These are phyloP conservation scores for Acanthiza pusilla DNA, from an alignment of 2,797 vertebrate species.

Conservation along the genomic window DNA sequence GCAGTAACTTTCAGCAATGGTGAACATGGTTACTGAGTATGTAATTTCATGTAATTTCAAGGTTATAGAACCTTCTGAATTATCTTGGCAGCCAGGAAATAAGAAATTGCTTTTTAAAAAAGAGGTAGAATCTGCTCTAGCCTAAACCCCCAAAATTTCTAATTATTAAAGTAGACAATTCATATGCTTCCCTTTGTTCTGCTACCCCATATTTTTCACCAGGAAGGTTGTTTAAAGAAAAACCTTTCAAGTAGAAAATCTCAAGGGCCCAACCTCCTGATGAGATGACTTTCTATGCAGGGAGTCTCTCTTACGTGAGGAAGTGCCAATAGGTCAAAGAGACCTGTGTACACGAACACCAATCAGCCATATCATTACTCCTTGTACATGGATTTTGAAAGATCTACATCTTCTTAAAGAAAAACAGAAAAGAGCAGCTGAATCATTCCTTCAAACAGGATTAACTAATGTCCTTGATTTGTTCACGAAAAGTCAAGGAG, in stretches of 20 bases:
- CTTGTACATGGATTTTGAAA: neutral
- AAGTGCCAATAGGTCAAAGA: constrained; percentile 45
- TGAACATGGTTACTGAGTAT: neutral
- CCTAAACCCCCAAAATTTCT: neutral
- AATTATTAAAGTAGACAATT: neutral
- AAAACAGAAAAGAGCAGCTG: neutral
- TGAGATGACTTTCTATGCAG: neutral
- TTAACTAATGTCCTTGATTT: neutral
- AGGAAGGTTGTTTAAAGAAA: neutral
- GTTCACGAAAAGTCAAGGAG: neutral
- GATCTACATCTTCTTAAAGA: neutral
- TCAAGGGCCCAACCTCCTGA: neutral
- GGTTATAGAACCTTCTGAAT: neutral
- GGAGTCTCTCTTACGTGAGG: neutral
- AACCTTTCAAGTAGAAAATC: neutral
- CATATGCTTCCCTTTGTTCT: neutral
- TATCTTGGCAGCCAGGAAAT: neutral
- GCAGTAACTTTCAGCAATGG: neutral
- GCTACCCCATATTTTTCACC: neutral
- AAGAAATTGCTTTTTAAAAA: neutral
- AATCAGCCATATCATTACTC: neutral
- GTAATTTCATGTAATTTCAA: neutral
- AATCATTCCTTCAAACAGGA: neutral
- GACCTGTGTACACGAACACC: neutral
- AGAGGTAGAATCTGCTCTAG: neutral